Conservation (phyloP, 2,797 vertebrate genomes). For the Tarsius wallacei region DNA sequence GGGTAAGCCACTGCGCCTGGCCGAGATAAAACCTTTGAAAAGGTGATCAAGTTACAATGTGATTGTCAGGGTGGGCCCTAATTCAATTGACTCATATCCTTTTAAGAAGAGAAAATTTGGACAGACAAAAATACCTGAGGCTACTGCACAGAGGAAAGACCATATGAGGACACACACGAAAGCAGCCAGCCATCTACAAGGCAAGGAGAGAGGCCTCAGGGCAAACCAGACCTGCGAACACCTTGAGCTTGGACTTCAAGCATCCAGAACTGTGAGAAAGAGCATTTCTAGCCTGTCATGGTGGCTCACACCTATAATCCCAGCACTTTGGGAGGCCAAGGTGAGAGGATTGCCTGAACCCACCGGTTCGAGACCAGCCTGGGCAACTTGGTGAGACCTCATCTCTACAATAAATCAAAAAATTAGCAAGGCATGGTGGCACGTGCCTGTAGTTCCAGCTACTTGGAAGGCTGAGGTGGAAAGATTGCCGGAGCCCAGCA, state of each 20-base stretch:
- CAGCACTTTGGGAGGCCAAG: too few species aligned
- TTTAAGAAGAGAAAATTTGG: conserved; percentile 12
- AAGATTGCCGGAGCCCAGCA: too few species aligned
- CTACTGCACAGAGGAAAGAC: not conserved
- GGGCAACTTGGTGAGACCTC: too few species aligned
- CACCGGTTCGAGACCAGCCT: too few species aligned
- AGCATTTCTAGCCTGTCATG: too few species aligned
- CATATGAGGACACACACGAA: not conserved
- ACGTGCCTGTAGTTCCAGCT: too few species aligned
- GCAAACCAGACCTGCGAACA: not conserved
- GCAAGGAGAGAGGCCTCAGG: not conserved
- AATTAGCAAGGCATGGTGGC: too few species aligned
- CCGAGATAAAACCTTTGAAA: not conserved
- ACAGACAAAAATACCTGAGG: not conserved
- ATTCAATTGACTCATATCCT: not conserved
- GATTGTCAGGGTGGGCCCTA: not conserved
- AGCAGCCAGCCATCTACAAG: not conserved
- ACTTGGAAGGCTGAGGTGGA: too few species aligned
- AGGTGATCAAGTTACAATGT: not conserved
- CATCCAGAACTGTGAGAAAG: not conserved
- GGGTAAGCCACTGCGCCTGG: too few species aligned
- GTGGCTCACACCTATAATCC: too few species aligned
- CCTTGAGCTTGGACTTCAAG: not conserved
- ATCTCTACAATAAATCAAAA: too few species aligned
- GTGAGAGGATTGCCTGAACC: too few species aligned